A percentile compares a stretch with the other conserved stretches of the same genome.
phyloP scores from a whole-genome alignment of 2,888 invertebrate genomes.

The Lasioglossum lativentre region DNA sequence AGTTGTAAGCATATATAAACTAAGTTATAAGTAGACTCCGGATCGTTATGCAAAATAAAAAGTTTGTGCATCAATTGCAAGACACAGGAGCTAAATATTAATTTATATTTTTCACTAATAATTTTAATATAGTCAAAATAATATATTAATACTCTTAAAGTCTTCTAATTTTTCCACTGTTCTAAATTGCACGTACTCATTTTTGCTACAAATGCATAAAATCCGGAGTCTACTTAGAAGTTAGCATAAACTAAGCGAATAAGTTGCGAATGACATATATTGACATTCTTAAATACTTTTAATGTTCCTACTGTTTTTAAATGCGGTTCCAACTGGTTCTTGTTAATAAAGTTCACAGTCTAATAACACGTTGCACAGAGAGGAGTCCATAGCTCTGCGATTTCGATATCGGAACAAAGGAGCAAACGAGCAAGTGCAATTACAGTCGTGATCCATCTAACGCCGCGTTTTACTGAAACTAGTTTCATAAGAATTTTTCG shows the following conservation, averaged over 20 bases:
- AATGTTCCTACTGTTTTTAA: too few species aligned
- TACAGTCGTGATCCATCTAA: background rate
- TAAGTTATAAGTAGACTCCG: too few species aligned
- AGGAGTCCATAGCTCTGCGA: background rate
- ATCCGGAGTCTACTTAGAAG: too few species aligned
- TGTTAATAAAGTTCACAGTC: background rate
- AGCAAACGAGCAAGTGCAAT: constrained; percentile 10
- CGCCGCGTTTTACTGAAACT: background rate
- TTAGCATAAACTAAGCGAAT: background rate
- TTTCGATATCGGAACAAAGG: background rate
- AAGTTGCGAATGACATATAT: background rate
- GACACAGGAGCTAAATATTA: too few species aligned
- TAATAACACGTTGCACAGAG: background rate
- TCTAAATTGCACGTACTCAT: too few species aligned
- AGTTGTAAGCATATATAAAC: background rate
- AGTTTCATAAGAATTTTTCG: constrained; percentile 14
- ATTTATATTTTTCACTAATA: too few species aligned
- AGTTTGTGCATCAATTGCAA: too few species aligned
- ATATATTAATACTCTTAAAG: too few species aligned
- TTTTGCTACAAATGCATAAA: too few species aligned
- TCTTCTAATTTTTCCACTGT: too few species aligned
- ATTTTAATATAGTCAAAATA: too few species aligned
- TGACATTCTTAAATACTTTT: background rate
- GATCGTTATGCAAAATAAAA: too few species aligned
- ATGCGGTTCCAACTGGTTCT: background rate